Base-by-base conservation (phyloP, 35 echinoderm and acorn worm genomes). In the Eucidaris tribuloides region DNA sequence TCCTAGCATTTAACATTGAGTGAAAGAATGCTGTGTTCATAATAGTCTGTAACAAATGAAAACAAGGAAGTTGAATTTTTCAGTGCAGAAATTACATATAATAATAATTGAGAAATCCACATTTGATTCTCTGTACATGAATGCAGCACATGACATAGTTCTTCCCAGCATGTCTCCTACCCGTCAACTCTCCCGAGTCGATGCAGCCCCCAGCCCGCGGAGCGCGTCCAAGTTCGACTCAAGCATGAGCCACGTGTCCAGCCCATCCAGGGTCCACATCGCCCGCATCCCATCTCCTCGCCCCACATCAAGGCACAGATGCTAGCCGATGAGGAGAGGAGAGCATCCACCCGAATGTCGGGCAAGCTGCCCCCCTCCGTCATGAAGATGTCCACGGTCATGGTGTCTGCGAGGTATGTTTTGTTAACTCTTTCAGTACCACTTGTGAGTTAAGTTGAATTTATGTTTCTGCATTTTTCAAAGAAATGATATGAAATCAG, bases 351-450 rank as follows among this genome's bases (percentile, higher is more conserved):
- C 1, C 42, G 42, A 38, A 57, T 33, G 28, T 92, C 89, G 17
- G 52, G n/a, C 3, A 85, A 72, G 63, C 62, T 86, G 43, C 88
- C 88, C 25, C 93, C 87, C 22, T 60, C 83, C 0, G 58, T 96
- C 13, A 86, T 89, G 84, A 90, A 85, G 59, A 96, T 96, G 93
- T 96, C 93, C 2, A 87, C 84, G 33, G 88, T 91, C 20, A 96
- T 96, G 93, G 81, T 65, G 20, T 76, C 64, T 46, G 87, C 93
- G 80, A 96, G 88, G 93, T 90, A 25, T 17, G 15, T 14, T 20
- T 17, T 14, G n/a, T 20, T 17, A 68, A 14, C 34, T 17, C 64
- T 30, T 20, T 68, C 29, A 20, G 34, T 15, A 0, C 15, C 15
- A 32, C 34, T 25, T 68, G n/a, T 31, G n/a, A 14, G 15, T 2